These are phyloP conservation scores for Tetanocera ferruginea DNA, from an alignment of 2,888 invertebrate species.

Conservation along the genomic window DNA sequence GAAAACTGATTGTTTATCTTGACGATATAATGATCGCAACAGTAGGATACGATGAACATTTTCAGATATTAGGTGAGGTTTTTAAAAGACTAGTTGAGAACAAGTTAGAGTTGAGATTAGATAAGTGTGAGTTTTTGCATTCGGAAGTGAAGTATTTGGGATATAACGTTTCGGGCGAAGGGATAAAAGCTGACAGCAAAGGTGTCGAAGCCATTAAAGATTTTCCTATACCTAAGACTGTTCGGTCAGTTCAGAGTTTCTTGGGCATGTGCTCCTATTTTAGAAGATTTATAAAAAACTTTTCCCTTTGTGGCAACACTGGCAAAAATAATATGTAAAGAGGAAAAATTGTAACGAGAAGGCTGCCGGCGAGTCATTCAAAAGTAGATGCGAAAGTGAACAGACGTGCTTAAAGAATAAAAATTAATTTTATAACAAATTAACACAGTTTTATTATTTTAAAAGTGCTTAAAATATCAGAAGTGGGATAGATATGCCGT, in stretches of 20 bases:
- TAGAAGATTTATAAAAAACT: slow-evolving; percentile 44
- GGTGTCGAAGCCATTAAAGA: background rate
- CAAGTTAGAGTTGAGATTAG: background rate
- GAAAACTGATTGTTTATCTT: slow-evolving; percentile 49
- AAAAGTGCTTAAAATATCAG: no score
- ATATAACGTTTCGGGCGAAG: slow-evolving; percentile 41
- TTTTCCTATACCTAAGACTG: background rate
- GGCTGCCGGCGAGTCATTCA: no score
- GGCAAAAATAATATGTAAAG: no score
- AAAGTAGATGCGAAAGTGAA: no score
- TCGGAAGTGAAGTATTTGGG: slow-evolving; percentile 49
- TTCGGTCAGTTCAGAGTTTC: slow-evolving; percentile 34
- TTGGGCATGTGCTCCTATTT: slow-evolving; percentile 44
- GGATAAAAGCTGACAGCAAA: background rate
- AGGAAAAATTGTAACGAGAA: no score
- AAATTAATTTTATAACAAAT: no score
- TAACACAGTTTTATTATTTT: no score
- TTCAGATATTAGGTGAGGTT: slow-evolving; percentile 42
- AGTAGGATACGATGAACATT: slow-evolving; percentile 20
- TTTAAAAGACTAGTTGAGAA: slow-evolving; percentile 45
- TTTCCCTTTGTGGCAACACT: no score
- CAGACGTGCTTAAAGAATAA: no score
- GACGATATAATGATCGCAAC: slow-evolving; percentile 53
- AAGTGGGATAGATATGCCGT: no score
- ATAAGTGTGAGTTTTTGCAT: slow-evolving; percentile 35